These are phyloP conservation scores for Clusia tigrina DNA, from an alignment of 2,888 invertebrate species.

Conservation along the genomic window DNA sequence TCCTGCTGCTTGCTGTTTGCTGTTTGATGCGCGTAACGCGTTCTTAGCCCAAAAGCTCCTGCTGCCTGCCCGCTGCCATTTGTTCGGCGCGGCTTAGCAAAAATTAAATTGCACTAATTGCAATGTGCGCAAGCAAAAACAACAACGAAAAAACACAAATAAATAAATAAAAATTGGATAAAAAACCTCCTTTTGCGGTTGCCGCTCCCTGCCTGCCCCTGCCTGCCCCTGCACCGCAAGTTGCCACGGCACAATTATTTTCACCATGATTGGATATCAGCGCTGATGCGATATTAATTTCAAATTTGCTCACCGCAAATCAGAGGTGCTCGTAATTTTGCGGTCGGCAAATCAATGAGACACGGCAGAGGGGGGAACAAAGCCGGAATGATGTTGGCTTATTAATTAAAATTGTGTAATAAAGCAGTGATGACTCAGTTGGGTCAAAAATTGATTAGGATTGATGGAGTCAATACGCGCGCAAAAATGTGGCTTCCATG, in stretches of 20 bases:
- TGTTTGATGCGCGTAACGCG: background rate
- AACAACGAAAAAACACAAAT: too few relatives aligned
- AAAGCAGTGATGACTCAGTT: too few relatives aligned
- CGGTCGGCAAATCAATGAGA: slow-evolving; percentile 2
- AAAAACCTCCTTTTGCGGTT: background rate
- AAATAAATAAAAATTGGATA: too few relatives aligned
- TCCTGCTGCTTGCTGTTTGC: background rate
- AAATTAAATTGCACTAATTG: background rate
- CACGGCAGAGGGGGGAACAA: too few relatives aligned
- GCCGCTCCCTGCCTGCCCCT: background rate
- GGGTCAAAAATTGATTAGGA: too few relatives aligned
- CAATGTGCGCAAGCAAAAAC: too few relatives aligned
- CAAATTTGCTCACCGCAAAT: background rate
- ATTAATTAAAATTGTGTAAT: too few relatives aligned
- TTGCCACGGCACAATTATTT: background rate
- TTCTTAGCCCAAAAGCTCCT: background rate
- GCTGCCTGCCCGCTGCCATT: background rate
- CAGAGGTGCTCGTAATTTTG: background rate
- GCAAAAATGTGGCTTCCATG: too few relatives aligned
- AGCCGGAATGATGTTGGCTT: too few relatives aligned
- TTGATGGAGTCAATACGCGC: too few relatives aligned
- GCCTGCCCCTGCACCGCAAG: background rate
- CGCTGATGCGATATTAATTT: background rate
- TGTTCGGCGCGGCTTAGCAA: background rate
- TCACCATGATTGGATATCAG: background rate